phyloP scores from a whole-genome alignment of 1,140 invertebrate species.

The Pissodes strobi region DNA sequence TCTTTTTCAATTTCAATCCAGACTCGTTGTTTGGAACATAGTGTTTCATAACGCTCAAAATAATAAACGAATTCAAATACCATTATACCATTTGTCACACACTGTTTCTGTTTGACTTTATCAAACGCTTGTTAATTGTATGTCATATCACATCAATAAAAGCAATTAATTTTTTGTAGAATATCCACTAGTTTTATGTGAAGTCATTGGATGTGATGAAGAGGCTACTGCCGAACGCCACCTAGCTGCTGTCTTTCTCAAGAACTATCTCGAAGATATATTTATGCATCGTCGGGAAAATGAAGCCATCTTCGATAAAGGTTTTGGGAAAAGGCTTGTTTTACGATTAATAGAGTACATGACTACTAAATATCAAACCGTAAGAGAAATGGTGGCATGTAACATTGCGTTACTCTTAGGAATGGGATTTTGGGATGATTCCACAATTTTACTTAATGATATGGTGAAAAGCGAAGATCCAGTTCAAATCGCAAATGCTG shows the following conservation, averaged over 20 bases:
- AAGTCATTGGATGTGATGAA: slow-evolving; percentile 12
- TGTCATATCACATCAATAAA: not conserved
- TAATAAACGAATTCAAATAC: too few relatives aligned
- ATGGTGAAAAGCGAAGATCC: slow-evolving; percentile 20
- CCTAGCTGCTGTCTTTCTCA: slow-evolving; percentile 26
- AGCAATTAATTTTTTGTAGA: slow-evolving; percentile 19
- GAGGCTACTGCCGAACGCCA: slow-evolving; percentile 14
- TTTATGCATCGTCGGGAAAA: not conserved
- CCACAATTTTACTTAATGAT: slow-evolving; percentile 8
- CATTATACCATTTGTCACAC: too few relatives aligned
- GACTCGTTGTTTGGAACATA: too few relatives aligned
- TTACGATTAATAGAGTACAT: slow-evolving; percentile 5
- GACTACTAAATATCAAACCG: not conserved
- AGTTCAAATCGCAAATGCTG: slow-evolving; percentile 7
- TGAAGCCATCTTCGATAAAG: not conserved
- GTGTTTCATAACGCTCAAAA: too few relatives aligned
- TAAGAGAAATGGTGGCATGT: slow-evolving; percentile 9
- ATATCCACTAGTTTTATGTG: slow-evolving; percentile 21
- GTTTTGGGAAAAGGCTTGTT: slow-evolving; percentile 6
- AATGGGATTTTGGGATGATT: slow-evolving; percentile 19
- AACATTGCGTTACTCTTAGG: slow-evolving; percentile 4
- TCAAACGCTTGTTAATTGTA: not conserved
- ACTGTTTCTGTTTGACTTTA: not conserved
- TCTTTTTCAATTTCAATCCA: too few relatives aligned
- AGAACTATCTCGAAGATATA: slow-evolving; percentile 28